These are phyloP conservation scores for Ctenodactylus gundi DNA, from an alignment of 2,113 vertebrate genomes.

Conservation along the genomic window DNA sequence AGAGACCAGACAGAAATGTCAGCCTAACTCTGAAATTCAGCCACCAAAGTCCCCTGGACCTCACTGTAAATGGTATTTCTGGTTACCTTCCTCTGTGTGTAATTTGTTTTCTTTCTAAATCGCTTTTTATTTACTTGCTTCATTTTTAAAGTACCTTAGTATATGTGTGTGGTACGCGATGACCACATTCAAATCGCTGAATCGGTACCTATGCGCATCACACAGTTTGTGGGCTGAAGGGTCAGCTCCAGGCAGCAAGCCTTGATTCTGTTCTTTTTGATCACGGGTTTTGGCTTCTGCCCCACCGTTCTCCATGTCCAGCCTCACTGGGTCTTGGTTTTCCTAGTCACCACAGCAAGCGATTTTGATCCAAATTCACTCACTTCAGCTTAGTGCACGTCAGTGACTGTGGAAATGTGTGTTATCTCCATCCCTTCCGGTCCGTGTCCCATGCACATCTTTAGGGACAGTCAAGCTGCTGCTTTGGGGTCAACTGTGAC, in stretches of 20 bases:
- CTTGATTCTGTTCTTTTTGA: too few species aligned
- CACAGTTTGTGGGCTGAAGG: too few species aligned
- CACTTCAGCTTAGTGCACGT: neutral
- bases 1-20: too few species aligned
- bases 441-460: neutral
- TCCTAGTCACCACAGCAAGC: neutral
- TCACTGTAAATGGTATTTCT: neutral
- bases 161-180: too few species aligned
- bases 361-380: too few species aligned
- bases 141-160: too few species aligned
- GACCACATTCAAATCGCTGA: too few species aligned
- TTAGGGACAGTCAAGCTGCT: neutral
- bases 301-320: neutral
- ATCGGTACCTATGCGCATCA: too few species aligned
- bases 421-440: accelerated
- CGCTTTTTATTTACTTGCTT: too few species aligned
- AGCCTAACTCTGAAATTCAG: neutral
- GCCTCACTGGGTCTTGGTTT: neutral
- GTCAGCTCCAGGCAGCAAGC: too few species aligned
- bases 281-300: too few species aligned
- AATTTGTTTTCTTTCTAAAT: neutral
- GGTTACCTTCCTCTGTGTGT: neutral
- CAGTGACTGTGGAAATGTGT: too few species aligned
- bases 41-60: neutral
- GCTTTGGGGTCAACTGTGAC: neutral